These are phyloP conservation scores for Gallinago media DNA, from an alignment of 2,113 vertebrate genomes.

Conservation along the genomic window DNA sequence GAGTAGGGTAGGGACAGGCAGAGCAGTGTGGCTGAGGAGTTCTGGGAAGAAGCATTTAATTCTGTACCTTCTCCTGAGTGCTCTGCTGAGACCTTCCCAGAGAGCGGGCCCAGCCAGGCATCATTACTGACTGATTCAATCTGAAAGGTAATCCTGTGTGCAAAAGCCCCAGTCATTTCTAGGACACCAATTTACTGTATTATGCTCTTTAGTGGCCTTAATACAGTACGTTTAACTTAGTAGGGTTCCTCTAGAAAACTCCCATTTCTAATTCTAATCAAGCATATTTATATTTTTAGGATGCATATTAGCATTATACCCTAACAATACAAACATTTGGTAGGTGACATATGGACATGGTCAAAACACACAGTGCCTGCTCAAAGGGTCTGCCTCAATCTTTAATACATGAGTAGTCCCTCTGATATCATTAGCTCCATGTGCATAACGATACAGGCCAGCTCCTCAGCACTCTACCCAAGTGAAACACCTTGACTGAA, in stretches of 20 bases:
- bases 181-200: neutral
- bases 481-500: neutral
- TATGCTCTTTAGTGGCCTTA: neutral
- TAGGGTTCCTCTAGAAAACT: neutral
- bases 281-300: neutral
- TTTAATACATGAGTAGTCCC: neutral
- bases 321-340: neutral
- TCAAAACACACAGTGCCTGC: neutral
- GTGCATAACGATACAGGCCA: neutral
- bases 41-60: neutral
- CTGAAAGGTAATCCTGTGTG: neutral
- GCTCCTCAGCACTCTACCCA: neutral
- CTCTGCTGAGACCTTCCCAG: neutral
- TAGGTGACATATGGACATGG: neutral
- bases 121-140: neutral
- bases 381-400: neutral
- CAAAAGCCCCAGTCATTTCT: neutral
- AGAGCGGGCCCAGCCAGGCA: neutral
- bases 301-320: neutral
- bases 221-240: neutral
- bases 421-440: neutral
- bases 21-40: neutral
- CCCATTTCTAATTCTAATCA: neutral
- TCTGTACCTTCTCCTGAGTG: neutral
- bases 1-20: neutral